Evolutionary conservation across 2,113 vertebrate genomes (phyloP), one percentile per base, ranked within the genome.

Genomic region (Jacana jacana): DNA sequence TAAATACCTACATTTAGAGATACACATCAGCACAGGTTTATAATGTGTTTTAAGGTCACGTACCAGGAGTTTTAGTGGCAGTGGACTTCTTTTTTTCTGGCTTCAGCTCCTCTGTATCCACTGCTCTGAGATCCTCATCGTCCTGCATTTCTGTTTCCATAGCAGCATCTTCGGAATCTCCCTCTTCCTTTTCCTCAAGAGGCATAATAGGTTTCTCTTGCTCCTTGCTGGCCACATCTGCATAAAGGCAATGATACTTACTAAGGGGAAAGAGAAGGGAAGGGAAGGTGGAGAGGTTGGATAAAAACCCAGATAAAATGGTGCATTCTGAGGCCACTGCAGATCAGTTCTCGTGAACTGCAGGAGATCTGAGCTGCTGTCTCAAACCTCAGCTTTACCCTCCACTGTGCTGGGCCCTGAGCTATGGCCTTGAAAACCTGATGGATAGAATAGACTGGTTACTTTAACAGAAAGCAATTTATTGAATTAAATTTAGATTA

Each of bases 181-280:
- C 98, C 35, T 98, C 98, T 70, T 98, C 96, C 24, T 98, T 97
- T 77, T 98, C 97, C 64, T 97, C 95, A 30, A 92, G 94, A 42
- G 97, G 94, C 42, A 97, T 92, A 22, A 97, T 54, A 46, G 97
- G 95, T 73, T 98, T 98, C 88, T 99, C 98, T 86, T 99, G 99
- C 48, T 99, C 99, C 52, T 98, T 97, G 68, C 97, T 99, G 83
- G 99, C 99, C 52, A 98, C 98, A 95, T 99, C 99, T 99, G 85
- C 48, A 81, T 20, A 83, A 72, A 81, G 18, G 49, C 70, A 92
- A 86, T 14, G 86, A 28, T 2, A 48, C 5, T 82, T 64, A 78
- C 15, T 68, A 92, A 35, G 25, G 24, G 18, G 10, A 63, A 70
- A 82, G 48, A 55, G 22, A 77, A 84, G 60, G 16, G 55, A 51